A percentile compares a stretch with the other conserved stretches of the same genome.
phyloP scores from a whole-genome alignment of 1,140 invertebrate genomes.

The Drosophila punjabiensis region DNA sequence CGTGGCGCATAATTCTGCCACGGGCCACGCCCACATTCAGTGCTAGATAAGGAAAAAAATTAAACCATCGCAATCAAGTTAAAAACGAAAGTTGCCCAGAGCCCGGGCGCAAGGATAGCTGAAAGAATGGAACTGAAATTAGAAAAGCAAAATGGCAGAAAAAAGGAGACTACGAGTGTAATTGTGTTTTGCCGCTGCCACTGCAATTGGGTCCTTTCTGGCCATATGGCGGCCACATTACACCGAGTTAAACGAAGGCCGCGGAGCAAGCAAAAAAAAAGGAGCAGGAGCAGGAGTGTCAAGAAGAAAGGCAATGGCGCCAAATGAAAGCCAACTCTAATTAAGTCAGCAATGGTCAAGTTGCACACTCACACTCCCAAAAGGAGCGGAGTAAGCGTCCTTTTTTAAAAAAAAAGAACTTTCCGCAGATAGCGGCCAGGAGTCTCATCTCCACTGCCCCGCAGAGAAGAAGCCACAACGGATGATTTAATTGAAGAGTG shows the following conservation, averaged over 20 bases:
- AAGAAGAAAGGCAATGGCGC: constrained; percentile 27
- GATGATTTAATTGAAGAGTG: constrained; percentile 68
- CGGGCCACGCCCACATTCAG: constrained; percentile 42
- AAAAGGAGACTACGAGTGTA: constrained; percentile 50
- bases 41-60: constrained; percentile 45
- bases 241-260: constrained; percentile 41
- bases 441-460: constrained; percentile 18
- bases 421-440: constrained; percentile 17
- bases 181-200: constrained; percentile 61
- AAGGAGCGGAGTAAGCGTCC: constrained; percentile 23
- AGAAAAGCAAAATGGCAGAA: constrained; percentile 55
- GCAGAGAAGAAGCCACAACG: constrained; percentile 32
- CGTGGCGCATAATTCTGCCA: constrained; percentile 67
- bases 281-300: constrained; percentile 24
- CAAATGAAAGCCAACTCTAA: constrained; percentile 68
- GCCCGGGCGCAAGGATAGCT: constrained; percentile 34
- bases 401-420: constrained; percentile 18
- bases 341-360: constrained; percentile 68
- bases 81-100: constrained; percentile 65
- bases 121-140: constrained; percentile 62
- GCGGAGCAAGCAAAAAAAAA: neutral
- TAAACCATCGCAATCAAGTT: constrained; percentile 59
- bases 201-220: constrained; percentile 45
- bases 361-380: constrained; percentile 20
- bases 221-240: constrained; percentile 65